phyloP scores from a whole-genome alignment of 2,113 vertebrate species.

The Etheostoma cragini region DNA sequence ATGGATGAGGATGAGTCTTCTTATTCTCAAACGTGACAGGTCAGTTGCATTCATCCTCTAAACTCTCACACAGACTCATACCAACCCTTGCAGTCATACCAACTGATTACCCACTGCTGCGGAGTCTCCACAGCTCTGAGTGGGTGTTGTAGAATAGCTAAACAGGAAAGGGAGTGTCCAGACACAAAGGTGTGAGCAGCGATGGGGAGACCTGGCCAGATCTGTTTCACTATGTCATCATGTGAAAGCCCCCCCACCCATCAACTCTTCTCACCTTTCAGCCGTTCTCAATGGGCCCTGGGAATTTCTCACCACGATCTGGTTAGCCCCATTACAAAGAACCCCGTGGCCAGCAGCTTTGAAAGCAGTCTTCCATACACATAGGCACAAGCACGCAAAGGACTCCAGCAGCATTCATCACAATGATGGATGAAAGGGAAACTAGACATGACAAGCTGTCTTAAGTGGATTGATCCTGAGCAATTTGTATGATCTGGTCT shows the following conservation, averaged over 20 bases:
- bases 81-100: slow-evolving; percentile 16
- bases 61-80: slow-evolving; percentile 21
- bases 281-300: slow-evolving; percentile 69
- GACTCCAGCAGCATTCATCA: slow-evolving; percentile 58
- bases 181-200: slow-evolving; percentile 66
- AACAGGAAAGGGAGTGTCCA: slow-evolving; percentile 50
- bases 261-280: slow-evolving; percentile 76
- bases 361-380: slow-evolving; percentile 44
- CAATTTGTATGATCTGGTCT: slow-evolving; percentile 57
- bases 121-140: slow-evolving; percentile 23
- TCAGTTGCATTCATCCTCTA: slow-evolving; percentile 5
- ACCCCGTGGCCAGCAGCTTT: slow-evolving; percentile 56
- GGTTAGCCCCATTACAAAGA: slow-evolving; percentile 77
- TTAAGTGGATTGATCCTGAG: slow-evolving; percentile 50
- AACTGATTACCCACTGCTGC: slow-evolving; percentile 26
- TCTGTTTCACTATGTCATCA: slow-evolving; percentile 76
- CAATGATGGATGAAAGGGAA: slow-evolving; percentile 61
- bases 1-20: slow-evolving; percentile 35
- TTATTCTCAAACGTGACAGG: slow-evolving; percentile 6
- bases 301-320: slow-evolving; percentile 79
- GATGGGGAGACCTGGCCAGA: slow-evolving; percentile 46
- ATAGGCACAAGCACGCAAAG: slow-evolving; percentile 29
- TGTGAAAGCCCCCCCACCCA: slow-evolving; percentile 52
- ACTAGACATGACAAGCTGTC: slow-evolving; percentile 66
- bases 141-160: slow-evolving; percentile 32